Base-by-base conservation (phyloP, 1,140 invertebrate genomes). In the Tetraneura akinire region DNA sequence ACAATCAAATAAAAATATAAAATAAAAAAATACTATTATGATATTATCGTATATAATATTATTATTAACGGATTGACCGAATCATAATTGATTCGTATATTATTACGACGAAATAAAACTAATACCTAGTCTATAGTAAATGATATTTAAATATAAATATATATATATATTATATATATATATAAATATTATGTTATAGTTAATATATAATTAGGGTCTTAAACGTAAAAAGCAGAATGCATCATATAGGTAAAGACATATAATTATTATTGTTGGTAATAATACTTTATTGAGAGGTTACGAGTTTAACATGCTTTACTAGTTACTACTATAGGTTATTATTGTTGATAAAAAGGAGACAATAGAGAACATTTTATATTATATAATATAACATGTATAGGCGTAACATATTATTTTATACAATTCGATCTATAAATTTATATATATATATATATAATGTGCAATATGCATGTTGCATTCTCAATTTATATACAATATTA, bases 91-190 rank as follows among this genome's bases (percentile, higher is more conserved):
- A n/a, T 71, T 51, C 16, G 37, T 57, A 37, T n/a, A n/a, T n/a
- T n/a, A n/a, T 37, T 76, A 57, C 29, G 23, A 57, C 14, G 42
- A 57, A 76, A 76, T 76, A 42, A 76, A 60, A 6, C 74, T 78
- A n/a, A n/a, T n/a, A 78, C 71, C 42, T 78, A 78, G 29, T 62
- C 74, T 78, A n/a, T n/a, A n/a, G n/a, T n/a, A n/a, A 78, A 45
- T 76, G 62, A 45, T 76, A 53, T 71, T 68, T 45, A n/a, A 73
- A 29, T 16, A 37, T 57, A 42, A 57, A 74, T 55, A 74, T 74
- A 60, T 47, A 78, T 2, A n/a, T 62, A 73, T 51, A 23, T 55
- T 57, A 42, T 74, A 74, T 55, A 74, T 74, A 60, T 47, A 78
- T 2, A n/a, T 62, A 45, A 42, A 76, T n/a, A 57, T 45, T 32